These are phyloP conservation scores for Drosophila biarmipes DNA, from an alignment of 1,140 invertebrate species.

Conservation along the genomic window DNA sequence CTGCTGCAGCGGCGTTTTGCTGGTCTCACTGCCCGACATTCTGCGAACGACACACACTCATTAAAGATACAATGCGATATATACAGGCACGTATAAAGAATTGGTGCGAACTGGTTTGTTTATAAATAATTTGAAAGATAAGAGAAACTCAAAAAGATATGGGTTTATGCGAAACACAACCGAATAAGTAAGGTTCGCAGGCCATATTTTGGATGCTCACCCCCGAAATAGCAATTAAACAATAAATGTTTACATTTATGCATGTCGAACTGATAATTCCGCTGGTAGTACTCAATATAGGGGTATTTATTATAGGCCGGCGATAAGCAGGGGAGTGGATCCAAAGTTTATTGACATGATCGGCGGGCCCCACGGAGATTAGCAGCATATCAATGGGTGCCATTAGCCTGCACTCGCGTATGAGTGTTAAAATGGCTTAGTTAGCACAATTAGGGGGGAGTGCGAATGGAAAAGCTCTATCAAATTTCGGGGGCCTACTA, in stretches of 20 bases:
- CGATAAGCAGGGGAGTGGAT: slow-evolving; percentile 26
- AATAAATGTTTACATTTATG: slow-evolving; percentile 24
- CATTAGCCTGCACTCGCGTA: slow-evolving; percentile 34
- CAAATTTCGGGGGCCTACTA: background rate
- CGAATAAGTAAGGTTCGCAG: background rate
- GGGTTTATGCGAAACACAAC: background rate
- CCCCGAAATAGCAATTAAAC: slow-evolving; percentile 18
- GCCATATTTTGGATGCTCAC: background rate
- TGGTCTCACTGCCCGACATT: slow-evolving; percentile 42
- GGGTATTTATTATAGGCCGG: slow-evolving; percentile 3
- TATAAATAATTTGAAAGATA: background rate
- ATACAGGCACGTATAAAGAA: slow-evolving; percentile 5
- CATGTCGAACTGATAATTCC: slow-evolving; percentile 15
- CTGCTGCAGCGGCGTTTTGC: slow-evolving; percentile 44
- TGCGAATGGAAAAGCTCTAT: slow-evolving; percentile 26
- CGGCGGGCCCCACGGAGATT: slow-evolving; percentile 38
- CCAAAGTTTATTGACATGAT: slow-evolving; percentile 56
- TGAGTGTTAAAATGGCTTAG: slow-evolving; percentile 32
- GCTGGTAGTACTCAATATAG: slow-evolving; percentile 8
- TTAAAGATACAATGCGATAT: slow-evolving; percentile 6
- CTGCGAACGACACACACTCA: slow-evolving; percentile 34
- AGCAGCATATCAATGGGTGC: slow-evolving; percentile 36
- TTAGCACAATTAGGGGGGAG: slow-evolving; percentile 38
- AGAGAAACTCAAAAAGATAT: too few relatives aligned
- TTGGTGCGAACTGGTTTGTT: slow-evolving; percentile 44